Conservation (phyloP, 2,113 vertebrate species). For the Orthonyx spaldingii region DNA sequence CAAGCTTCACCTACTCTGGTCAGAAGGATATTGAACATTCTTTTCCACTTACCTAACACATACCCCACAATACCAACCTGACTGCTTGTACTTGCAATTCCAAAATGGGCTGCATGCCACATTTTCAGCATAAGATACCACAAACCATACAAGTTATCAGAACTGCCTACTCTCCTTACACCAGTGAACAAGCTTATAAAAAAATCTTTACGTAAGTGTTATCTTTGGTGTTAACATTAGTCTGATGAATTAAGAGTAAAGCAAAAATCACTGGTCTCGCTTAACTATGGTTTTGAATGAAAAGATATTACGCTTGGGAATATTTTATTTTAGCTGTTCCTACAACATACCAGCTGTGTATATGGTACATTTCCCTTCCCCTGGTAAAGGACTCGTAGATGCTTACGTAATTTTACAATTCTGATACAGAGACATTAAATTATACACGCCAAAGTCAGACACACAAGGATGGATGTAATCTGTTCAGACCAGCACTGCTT, state of each 20-base stretch:
- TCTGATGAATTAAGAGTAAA: not conserved
- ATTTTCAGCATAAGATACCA: not conserved
- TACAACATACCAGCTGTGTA: not conserved
- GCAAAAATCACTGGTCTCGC: not conserved
- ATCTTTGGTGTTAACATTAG: not conserved
- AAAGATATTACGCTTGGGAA: fast-evolving
- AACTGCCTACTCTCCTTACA: not conserved
- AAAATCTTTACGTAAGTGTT: not conserved
- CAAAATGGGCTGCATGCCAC: not conserved
- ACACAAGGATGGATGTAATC: not conserved
- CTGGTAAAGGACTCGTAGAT: not conserved
- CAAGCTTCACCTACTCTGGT: constrained; percentile 14
- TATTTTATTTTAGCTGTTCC: not conserved
- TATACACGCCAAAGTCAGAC: not conserved
- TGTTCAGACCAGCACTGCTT: not conserved
- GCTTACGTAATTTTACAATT: not conserved
- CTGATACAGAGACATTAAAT: not conserved
- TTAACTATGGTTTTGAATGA: not conserved
- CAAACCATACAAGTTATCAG: not conserved
- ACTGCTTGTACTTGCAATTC: not conserved
- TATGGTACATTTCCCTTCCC: not conserved
- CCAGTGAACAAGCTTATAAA: not conserved
- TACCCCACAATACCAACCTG: not conserved
- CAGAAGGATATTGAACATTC: not conserved
- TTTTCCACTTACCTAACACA: constrained; percentile 14